These are phyloP conservation scores for Lepidotrigona ventralis DNA, from an alignment of 1,140 invertebrate genomes.

Conservation along the genomic window DNA sequence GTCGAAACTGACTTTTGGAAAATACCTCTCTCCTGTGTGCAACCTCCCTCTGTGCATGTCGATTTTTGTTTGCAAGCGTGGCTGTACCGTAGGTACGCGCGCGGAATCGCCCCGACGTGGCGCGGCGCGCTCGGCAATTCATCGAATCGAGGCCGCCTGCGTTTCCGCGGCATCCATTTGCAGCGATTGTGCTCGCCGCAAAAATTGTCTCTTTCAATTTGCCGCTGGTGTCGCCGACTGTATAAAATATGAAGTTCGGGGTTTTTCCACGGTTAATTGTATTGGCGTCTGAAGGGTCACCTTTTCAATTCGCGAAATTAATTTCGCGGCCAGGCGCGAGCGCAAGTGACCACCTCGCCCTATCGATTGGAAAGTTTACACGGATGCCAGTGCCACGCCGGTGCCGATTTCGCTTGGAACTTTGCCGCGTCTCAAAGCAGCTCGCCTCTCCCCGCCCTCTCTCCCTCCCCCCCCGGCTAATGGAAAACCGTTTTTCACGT, in stretches of 20 bases:
- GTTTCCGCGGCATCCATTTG: conserved; percentile 34
- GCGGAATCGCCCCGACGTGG: neutral
- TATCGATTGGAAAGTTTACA: conserved; percentile 45
- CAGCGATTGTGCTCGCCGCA: conserved; percentile 37
- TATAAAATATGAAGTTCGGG: conserved; percentile 53
- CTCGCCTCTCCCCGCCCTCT: neutral
- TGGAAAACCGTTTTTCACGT: conserved; percentile 3
- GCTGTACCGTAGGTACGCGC: neutral
- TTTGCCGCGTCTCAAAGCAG: conserved; percentile 16
- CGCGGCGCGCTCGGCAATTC: conserved; percentile 7
- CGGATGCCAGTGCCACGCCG: conserved; percentile 8
- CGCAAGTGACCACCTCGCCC: neutral
- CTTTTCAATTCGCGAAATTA: conserved; percentile 51
- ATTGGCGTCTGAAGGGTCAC: conserved; percentile 51
- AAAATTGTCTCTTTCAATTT: conserved; percentile 52
- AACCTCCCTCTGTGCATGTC: neutral
- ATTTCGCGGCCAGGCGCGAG: conserved; percentile 24
- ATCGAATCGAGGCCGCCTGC: conserved; percentile 22
- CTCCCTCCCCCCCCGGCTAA: neutral
- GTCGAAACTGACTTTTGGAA: neutral
- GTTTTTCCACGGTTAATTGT: conserved; percentile 51
- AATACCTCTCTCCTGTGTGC: neutral
- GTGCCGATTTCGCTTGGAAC: neutral
- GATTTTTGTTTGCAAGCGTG: neutral
- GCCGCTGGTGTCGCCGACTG: neutral